Percentiles rank a stretch among this genome's conserved stretches.
Conservation (phyloP, 2,113 vertebrate species). For the Anser brachyrhynchus region DNA sequence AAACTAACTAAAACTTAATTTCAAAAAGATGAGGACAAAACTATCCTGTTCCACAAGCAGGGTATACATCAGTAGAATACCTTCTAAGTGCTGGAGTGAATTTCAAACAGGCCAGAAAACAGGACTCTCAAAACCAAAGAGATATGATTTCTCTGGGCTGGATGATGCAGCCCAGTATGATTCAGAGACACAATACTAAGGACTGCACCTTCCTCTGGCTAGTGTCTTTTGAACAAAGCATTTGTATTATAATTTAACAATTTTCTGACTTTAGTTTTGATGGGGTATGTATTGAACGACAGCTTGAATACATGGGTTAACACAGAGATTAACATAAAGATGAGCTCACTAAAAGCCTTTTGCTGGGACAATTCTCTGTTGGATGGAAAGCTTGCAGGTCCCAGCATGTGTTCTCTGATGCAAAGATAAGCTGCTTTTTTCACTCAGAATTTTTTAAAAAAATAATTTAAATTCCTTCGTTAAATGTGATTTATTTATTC, state of each 20-base stretch:
- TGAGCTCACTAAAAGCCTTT: conserved; percentile 6
- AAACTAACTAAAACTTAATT: not conserved
- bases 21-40: not conserved
- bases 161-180: not conserved
- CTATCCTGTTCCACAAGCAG: not conserved
- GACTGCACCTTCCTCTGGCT: not conserved
- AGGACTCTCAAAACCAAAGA: not conserved
- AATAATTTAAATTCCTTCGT: not conserved
- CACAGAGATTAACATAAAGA: conserved; percentile 29
- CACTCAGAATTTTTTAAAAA: not conserved
- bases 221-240: not conserved
- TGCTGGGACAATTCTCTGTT: conserved; percentile 27
- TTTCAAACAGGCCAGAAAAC: not conserved
- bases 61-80: not conserved
- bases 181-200: not conserved
- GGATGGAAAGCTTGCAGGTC: conserved; percentile 18
- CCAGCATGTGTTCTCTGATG: conserved; percentile 20
- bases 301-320: not conserved
- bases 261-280: not conserved
- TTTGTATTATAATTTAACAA: not conserved
- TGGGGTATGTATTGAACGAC: not conserved
- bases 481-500: not conserved
- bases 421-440: not conserved
- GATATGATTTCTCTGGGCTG: not conserved
- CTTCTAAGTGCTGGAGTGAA: not conserved